A percentile compares a stretch with the other conserved stretches of the same genome.
phyloP scores from a whole-genome alignment of 2,888 invertebrate genomes.

The Acronicta psi region DNA sequence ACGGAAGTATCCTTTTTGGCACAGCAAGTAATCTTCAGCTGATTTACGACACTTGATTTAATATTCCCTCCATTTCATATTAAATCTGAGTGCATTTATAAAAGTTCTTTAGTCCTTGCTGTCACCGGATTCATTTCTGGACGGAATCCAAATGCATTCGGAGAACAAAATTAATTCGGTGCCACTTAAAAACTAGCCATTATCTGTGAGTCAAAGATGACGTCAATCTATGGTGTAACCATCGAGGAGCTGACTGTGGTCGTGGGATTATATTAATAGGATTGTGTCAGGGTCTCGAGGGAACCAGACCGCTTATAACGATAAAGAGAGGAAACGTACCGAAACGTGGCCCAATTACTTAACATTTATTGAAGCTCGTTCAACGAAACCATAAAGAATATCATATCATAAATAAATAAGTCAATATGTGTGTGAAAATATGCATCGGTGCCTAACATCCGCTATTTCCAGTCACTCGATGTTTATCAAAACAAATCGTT shows the following conservation, averaged over 20 bases:
- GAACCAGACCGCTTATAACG: slow-evolving; percentile 39
- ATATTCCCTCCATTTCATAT: slow-evolving; percentile 18
- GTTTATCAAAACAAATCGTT: slow-evolving; percentile 41
- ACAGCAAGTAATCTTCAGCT: slow-evolving; percentile 57
- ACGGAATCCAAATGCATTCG: slow-evolving; percentile 63
- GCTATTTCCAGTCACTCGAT: slow-evolving; percentile 27
- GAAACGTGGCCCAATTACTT: slow-evolving; percentile 47
- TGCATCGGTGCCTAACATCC: slow-evolving; percentile 31
- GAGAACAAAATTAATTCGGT: slow-evolving; percentile 46
- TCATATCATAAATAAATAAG: neutral
- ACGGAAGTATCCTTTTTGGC: slow-evolving; percentile 60
- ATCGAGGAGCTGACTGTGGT: slow-evolving; percentile 24
- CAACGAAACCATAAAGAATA: slow-evolving; percentile 37
- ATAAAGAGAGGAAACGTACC: slow-evolving; percentile 38
- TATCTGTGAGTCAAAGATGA: slow-evolving; percentile 35
- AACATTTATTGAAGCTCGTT: slow-evolving; percentile 27
- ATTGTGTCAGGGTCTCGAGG: slow-evolving; percentile 54
- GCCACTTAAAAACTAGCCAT: slow-evolving; percentile 40
- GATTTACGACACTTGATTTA: slow-evolving; percentile 51
- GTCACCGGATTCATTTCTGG: slow-evolving; percentile 54
- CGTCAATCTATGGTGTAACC: slow-evolving; percentile 51
- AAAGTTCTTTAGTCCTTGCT: slow-evolving; percentile 22
- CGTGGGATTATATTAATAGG: slow-evolving; percentile 54
- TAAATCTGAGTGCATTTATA: slow-evolving; percentile 26
- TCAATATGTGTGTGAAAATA: slow-evolving; percentile 37